phyloP scores from a whole-genome alignment of 53 echinoderm and acorn worm species.

The Apostichopus leukothele region DNA sequence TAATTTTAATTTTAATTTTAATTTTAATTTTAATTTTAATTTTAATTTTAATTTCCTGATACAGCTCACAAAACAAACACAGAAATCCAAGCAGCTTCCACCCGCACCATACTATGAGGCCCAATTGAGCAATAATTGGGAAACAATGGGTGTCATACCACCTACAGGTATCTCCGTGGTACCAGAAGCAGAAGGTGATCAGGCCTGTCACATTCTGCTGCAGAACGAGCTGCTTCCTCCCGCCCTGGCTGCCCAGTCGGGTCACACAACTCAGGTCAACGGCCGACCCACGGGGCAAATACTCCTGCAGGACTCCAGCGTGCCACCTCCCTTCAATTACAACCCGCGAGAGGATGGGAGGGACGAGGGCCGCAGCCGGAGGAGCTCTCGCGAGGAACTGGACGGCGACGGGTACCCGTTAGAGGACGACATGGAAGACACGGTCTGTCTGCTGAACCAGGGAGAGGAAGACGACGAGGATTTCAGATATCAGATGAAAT shows the following conservation, averaged over 20 bases:
- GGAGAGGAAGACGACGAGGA: constrained; percentile 64
- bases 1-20: no score
- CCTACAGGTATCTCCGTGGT: constrained; percentile 61
- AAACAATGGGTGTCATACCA: constrained; percentile 47
- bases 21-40: background rate
- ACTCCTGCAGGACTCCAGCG: constrained; percentile 85
- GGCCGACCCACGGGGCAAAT: constrained; percentile 68
- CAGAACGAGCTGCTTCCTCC: constrained; percentile 74
- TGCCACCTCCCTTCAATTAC: constrained; percentile 86
- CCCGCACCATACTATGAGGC: constrained; percentile 96
- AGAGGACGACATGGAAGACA: constrained; percentile 55
- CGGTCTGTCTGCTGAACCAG: constrained; percentile 29
- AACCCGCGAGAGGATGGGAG: constrained; percentile 63
- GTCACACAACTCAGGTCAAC: background rate
- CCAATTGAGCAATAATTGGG: constrained; percentile 86
- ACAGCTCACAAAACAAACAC: constrained; percentile 84
- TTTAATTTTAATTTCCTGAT: background rate
- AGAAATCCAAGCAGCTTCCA: constrained; percentile 75
- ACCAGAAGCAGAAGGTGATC: constrained; percentile 65
- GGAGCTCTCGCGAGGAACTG: constrained; percentile 42
- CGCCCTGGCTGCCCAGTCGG: constrained; percentile 53
- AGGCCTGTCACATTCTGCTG: constrained; percentile 77
- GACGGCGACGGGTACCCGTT: constrained; percentile 48
- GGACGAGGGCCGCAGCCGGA: constrained; percentile 43
- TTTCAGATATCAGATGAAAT: constrained; percentile 62